Conservation (phyloP, 2,888 invertebrate genomes). For the Apantesis nais region DNA sequence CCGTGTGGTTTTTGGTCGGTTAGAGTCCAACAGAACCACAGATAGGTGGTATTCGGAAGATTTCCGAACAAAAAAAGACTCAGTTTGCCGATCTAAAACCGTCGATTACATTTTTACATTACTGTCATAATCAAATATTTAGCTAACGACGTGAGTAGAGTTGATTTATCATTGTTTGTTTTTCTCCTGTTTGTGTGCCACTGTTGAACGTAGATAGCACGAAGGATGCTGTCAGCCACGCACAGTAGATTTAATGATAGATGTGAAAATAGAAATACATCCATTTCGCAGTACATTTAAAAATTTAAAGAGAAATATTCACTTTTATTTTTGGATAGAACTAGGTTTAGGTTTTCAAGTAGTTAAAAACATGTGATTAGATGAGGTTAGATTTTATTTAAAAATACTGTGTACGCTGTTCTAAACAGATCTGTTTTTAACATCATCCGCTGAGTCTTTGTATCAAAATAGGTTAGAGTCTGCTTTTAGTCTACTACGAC, state of each 20-base stretch:
- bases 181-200: constrained; percentile 47
- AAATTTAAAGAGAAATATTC: background rate
- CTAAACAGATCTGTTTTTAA: too few relatives aligned
- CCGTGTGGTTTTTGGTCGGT: too few relatives aligned
- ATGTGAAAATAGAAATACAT: background rate
- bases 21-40: too few relatives aligned
- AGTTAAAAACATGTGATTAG: background rate
- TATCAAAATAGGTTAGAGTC: too few relatives aligned
- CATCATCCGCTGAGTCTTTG: too few relatives aligned
- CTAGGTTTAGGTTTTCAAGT: background rate
- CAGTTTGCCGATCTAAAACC: constrained; percentile 15
- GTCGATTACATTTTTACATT: constrained; percentile 26
- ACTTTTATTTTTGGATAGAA: background rate
- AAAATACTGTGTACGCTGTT: too few relatives aligned
- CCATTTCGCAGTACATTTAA: background rate
- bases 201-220: constrained; percentile 51
- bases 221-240: constrained; percentile 60
- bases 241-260: constrained; percentile 44
- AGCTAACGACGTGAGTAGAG: constrained; percentile 46
- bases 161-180: constrained; percentile 60
- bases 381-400: too few relatives aligned
- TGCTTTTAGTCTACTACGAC: too few relatives aligned
- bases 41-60: too few relatives aligned
- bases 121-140: constrained; percentile 54
- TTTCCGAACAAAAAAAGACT: too few relatives aligned